Evolutionary conservation across 2,113 vertebrate species (phyloP).

Genomic region (Brachionichthys hirsutus): DNA sequence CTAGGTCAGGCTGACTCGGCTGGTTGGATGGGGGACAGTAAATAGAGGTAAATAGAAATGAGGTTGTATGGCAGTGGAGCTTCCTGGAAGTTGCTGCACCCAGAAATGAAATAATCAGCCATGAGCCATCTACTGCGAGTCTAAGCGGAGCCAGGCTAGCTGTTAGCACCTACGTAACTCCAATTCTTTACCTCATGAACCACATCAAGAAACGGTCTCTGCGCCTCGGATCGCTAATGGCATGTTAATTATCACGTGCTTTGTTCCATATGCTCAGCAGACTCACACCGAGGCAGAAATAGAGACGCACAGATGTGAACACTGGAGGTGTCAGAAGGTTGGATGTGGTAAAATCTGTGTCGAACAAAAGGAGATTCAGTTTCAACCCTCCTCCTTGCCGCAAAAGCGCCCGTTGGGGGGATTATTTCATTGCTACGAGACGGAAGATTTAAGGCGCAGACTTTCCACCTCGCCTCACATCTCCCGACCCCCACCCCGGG

Average conservation of each 20-base stretch:
- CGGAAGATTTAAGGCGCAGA: constrained; percentile 54
- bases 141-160: no score
- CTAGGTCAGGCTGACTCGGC: constrained; percentile 1
- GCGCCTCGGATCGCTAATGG: no score
- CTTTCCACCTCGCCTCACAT: constrained; percentile 32
- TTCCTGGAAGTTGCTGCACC: not conserved
- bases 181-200: no score
- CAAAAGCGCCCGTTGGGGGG: constrained; percentile 52
- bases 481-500: constrained; percentile 35
- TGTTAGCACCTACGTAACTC: no score
- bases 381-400: constrained; percentile 44
- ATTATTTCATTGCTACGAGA: constrained; percentile 64
- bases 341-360: constrained; percentile 46
- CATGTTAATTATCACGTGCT: not conserved
- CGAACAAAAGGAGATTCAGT: constrained; percentile 68
- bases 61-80: not conserved
- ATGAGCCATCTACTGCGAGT: no score
- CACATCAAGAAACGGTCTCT: no score
- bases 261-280: constrained; percentile 14
- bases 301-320: constrained; percentile 48
- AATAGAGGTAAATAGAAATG: constrained; percentile 48
- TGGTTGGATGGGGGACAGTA: constrained; percentile 31
- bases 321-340: constrained; percentile 54
- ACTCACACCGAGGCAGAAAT: constrained; percentile 4
- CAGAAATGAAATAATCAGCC: not conserved